Evolutionary conservation across 2,888 invertebrate genomes (phyloP).

Genomic region (Melinaea marsaeus): DNA sequence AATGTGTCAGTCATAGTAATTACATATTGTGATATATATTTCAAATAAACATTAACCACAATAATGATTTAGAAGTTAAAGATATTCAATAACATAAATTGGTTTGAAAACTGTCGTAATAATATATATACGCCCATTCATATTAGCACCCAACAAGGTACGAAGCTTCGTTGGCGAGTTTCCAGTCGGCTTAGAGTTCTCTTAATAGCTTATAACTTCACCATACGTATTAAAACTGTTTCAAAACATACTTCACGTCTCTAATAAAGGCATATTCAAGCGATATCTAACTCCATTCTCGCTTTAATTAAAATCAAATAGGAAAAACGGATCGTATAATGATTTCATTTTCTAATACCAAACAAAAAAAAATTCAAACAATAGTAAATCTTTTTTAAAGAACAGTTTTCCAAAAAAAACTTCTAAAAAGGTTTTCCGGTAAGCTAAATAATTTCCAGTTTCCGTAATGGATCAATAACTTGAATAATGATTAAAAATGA

Average conservation of each 20-base stretch:
- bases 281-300: conserved; percentile 2
- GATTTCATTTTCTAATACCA: not conserved
- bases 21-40: not conserved
- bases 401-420: too few relatives aligned
- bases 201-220: conserved; percentile 36
- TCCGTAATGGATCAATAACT: too few relatives aligned
- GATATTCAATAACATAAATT: conserved; percentile 6
- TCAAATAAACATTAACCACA: not conserved
- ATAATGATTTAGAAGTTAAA: not conserved
- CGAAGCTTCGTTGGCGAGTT: conserved; percentile 55
- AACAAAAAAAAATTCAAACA: too few relatives aligned
- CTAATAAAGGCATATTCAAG: conserved; percentile 13
- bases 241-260: conserved; percentile 17
- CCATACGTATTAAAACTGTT: conserved; percentile 28
- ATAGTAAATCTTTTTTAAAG: too few relatives aligned
- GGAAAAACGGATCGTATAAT: not conserved
- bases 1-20: not conserved
- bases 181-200: conserved; percentile 48
- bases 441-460: too few relatives aligned
- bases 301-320: not conserved
- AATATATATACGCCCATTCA: conserved; percentile 9
- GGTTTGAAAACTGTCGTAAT: conserved; percentile 12
- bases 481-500: too few relatives aligned
- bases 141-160: conserved; percentile 52
- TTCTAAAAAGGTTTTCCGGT: too few relatives aligned